Percentiles rank a stretch among this genome's conserved stretches.
These are phyloP conservation scores for Drosophila barbarae DNA, from an alignment of 2,888 invertebrate genomes.

Conservation along the genomic window DNA sequence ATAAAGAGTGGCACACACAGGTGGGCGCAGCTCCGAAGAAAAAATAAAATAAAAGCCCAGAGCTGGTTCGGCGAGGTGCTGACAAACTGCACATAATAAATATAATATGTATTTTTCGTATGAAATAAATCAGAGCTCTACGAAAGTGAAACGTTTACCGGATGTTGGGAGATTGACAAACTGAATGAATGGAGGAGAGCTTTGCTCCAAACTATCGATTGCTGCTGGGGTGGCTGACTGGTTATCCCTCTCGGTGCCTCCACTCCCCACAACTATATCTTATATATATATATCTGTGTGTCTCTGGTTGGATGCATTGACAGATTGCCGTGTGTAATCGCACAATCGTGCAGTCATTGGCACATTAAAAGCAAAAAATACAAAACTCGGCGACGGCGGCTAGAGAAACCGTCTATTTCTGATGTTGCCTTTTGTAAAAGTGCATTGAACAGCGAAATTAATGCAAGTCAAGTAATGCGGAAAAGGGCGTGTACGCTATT, in stretches of 20 bases:
- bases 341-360: slow-evolving; percentile 74
- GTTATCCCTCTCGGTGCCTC: neutral
- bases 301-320: slow-evolving; percentile 69
- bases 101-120: slow-evolving; percentile 59
- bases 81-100: slow-evolving; percentile 74
- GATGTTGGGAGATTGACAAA: slow-evolving; percentile 72
- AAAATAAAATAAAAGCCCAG: slow-evolving; percentile 5
- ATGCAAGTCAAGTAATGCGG: slow-evolving; percentile 69
- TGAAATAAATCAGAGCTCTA: slow-evolving; percentile 66
- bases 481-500: slow-evolving; percentile 64
- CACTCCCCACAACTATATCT: neutral
- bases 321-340: slow-evolving; percentile 72
- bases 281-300: slow-evolving; percentile 16
- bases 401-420: slow-evolving; percentile 44
- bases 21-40: slow-evolving; percentile 58
- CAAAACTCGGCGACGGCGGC: slow-evolving; percentile 3
- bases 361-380: slow-evolving; percentile 61
- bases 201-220: slow-evolving; percentile 57
- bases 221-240: slow-evolving; percentile 63
- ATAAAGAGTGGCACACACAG: slow-evolving; percentile 54
- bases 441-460: slow-evolving; percentile 75
- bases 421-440: slow-evolving; percentile 61
- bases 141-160: slow-evolving; percentile 72
- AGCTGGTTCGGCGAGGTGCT: slow-evolving; percentile 44
- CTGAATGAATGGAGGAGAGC: slow-evolving; percentile 35